phyloP scores from a whole-genome alignment of 2,113 vertebrate species.

The Brachyhypopomus gauderio region DNA sequence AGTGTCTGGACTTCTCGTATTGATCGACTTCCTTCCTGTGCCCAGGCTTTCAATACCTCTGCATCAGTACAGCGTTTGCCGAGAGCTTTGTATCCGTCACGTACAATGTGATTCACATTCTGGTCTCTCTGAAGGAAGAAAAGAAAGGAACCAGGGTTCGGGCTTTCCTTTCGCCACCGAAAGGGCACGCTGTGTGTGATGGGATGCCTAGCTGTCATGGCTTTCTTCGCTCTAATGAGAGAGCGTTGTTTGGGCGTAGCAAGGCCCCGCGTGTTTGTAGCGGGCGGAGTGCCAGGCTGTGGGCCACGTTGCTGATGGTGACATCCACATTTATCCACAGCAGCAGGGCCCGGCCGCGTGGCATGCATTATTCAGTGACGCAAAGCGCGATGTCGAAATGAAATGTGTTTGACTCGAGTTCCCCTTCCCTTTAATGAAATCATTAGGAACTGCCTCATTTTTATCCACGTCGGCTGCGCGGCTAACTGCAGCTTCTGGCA shows the following conservation, averaged over 20 bases:
- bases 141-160: neutral
- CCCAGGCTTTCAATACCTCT: neutral
- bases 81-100: neutral
- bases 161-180: neutral
- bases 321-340: slow-evolving; percentile 34
- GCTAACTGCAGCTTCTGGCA: slow-evolving; percentile 49
- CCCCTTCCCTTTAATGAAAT: slow-evolving; percentile 44
- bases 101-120: neutral
- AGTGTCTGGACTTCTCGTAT: slow-evolving; percentile 25
- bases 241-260: slow-evolving; percentile 3
- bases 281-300: neutral
- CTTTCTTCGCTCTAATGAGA: slow-evolving; percentile 31
- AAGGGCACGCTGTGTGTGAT: slow-evolving; percentile 30
- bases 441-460: slow-evolving; percentile 39
- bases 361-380: slow-evolving; percentile 44
- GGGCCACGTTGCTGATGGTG: neutral
- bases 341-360: neutral
- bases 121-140: neutral
- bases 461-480: slow-evolving; percentile 41
- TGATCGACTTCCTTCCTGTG: neutral
- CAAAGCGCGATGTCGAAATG: slow-evolving; percentile 41
- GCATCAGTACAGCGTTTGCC: neutral
- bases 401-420: slow-evolving; percentile 48
- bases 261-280: slow-evolving; percentile 21
- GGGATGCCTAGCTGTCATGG: slow-evolving; percentile 12